Evolutionary conservation across 2,888 invertebrate species (phyloP), one percentile per base, ranked within the genome.

Genomic region (Drosophila kuntzei): DNA sequence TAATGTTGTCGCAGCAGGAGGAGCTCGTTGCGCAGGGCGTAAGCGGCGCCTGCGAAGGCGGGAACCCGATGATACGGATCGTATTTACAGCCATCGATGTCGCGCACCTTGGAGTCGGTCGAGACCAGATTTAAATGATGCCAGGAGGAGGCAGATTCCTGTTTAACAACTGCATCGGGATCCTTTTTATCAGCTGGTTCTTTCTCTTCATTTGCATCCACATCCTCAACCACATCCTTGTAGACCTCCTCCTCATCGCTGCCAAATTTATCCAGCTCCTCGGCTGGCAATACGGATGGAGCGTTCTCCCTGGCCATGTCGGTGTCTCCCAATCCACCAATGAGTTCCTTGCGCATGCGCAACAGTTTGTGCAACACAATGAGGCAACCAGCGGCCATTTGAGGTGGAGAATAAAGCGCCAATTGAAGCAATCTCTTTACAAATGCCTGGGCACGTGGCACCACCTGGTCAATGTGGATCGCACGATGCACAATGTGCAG

Each of bases 401-500:
- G 95, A 0, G 97, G 95, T 12, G 95, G 94, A 90, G 95, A 95
- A 79, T 95, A 95, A 16, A 95, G 92, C n/a, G 95, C 93, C 51
- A 95, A 87, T 92, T 95, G 94, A 9, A 98, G 92, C 59, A 97
- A 92, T 25, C 98, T 93, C 92, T 99, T 99, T 0, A 98, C 92
- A 90, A 99, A 98, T 1, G 98, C 96, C 89, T 95, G 94, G 0
- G 96, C 94, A 50, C 99, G 93, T 4, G 94, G 92, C 0, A 94
- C 90, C 78, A 96, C 95, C 5, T 93, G 93, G 93, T 99, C 99
- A 71, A 94, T 95, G 87, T 95, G 95, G 83, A 99, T 93, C 41
- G 98, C 96, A 91, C 97, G 96, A 92, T 95, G 98, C 18, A 98
- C 92, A 61, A 99, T 94, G 87, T 97, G 98, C 76, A 99, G 94